Base-by-base conservation (phyloP, 2,797 vertebrate species). In the Syncerus caffer region DNA sequence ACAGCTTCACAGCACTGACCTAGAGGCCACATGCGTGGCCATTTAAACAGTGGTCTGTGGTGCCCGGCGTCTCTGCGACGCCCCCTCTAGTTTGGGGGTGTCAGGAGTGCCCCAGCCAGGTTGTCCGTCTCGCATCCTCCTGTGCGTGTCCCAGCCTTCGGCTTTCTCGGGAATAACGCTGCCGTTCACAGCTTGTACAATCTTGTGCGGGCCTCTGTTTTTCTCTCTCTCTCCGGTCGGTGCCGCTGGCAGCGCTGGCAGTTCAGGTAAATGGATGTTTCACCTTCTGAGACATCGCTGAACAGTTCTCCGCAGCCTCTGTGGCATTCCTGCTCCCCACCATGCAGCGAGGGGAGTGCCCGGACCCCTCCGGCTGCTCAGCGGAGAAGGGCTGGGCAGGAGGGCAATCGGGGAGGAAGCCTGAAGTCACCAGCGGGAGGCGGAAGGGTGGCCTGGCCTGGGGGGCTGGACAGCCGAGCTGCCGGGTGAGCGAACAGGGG, bases 11-110 rank as follows among this genome's bases (percentile, higher is more conserved):
- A 14, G 29, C 27, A 50, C 47, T 23, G 64, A 51, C 14, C 3
- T 4, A 17, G n/a, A 58, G 42, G 3, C 25, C 25, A 1, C 2
- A 4, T 1, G 10, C 1, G 4, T 1, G 25, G 27, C 29, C 47
- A 2, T 55, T 25, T 16, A 55, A 55, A 55, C 0, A 21, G 21
- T 7, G 38, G 15, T 29, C 57, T 9, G 25, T 16, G 11, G n/a
- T 3, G 6, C 34, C 23, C 0, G 6, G 6, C n/a, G 47, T 82
- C 7, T 82, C 11, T 4, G 79, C 3, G 3, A 23, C 12, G 0
- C 53, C 47, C 23, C 55, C 86, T 14, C 55, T 6, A 0, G 10
- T 27, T 16, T n/a, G 4, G 74, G 2, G 25, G 13, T 38, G 42
- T 60, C 60, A 2, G n/a, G 27, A 31, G 47, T 9, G 74, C 67